These are phyloP conservation scores for Dorcus hopei DNA, from an alignment of 2,888 invertebrate species.

Conservation along the genomic window DNA sequence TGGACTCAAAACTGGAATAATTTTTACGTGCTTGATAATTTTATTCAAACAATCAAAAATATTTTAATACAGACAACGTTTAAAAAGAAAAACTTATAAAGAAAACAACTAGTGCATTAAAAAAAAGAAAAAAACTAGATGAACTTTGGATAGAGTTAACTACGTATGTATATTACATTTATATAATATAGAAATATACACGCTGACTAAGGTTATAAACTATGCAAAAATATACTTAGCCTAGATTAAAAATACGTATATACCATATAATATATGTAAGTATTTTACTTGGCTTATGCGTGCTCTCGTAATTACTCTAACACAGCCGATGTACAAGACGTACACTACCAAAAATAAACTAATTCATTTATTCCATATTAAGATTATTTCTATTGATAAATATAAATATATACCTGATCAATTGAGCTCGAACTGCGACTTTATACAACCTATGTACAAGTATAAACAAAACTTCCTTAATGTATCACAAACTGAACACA, in stretches of 20 bases:
- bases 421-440: conserved; percentile 9
- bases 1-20: not conserved
- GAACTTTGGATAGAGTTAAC: not conserved
- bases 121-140: not conserved
- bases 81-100: not conserved
- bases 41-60: not conserved
- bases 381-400: conserved; percentile 1
- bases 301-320: conserved; percentile 1
- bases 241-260: not conserved
- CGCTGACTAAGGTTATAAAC: not conserved
- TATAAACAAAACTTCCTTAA: conserved; percentile 20
- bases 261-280: conserved; percentile 1
- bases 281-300: conserved; percentile 14
- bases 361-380: not conserved
- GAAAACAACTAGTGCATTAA: not conserved
- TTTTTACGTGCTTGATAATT: not conserved
- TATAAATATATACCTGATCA: not conserved
- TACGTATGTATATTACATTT: not conserved
- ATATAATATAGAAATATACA: not conserved
- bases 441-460: conserved; percentile 24
- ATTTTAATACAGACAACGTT: not conserved
- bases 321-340: conserved; percentile 7
- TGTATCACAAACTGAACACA: conserved; percentile 38
- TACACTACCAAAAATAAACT: conserved; percentile 1
- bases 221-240: conserved; percentile 12